Conservation (phyloP, 37 sponge, comb jelly and placozoan species). For the Halichondria panicea region DNA sequence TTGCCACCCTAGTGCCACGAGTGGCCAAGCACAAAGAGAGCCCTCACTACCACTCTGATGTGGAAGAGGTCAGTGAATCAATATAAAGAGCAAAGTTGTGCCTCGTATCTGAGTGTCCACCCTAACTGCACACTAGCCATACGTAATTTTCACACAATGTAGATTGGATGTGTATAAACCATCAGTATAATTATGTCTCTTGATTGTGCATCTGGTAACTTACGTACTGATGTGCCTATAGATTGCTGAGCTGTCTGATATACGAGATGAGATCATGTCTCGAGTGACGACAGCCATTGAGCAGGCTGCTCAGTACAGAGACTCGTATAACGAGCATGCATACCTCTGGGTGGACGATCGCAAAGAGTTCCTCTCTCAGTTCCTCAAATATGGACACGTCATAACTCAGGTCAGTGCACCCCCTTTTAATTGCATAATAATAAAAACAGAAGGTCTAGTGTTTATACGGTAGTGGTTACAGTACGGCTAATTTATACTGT, state of each 20-base stretch:
- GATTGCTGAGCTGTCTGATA: slow-evolving; percentile 92
- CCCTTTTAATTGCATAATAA: too few species aligned
- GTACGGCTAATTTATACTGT: not conserved
- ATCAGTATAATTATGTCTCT: not conserved
- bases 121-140: too few species aligned
- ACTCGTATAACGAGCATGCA: slow-evolving; percentile 77
- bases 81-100: not conserved
- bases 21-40: slow-evolving; percentile 87
- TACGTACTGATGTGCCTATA: slow-evolving; percentile 19
- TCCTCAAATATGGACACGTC: slow-evolving; percentile 93
- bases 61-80: slow-evolving; percentile 38
- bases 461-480: not conserved
- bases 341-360: slow-evolving; percentile 97
- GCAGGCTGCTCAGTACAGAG: slow-evolving; percentile 58
- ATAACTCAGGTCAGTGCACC: slow-evolving; percentile 54
- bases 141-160: too few species aligned
- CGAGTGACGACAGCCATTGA: slow-evolving; percentile 44
- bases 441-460: not conserved
- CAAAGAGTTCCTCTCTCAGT: slow-evolving; percentile 93
- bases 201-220: not conserved
- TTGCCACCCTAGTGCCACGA: slow-evolving; percentile 89
- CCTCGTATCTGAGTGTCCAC: not conserved
- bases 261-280: slow-evolving; percentile 80
- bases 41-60: slow-evolving; percentile 70
- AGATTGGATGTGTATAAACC: not conserved